A percentile compares a stretch with the other conserved stretches of the same genome.
These are phyloP conservation scores for Lasioglossum lativentre DNA, from an alignment of 2,888 invertebrate species.

Conservation along the genomic window DNA sequence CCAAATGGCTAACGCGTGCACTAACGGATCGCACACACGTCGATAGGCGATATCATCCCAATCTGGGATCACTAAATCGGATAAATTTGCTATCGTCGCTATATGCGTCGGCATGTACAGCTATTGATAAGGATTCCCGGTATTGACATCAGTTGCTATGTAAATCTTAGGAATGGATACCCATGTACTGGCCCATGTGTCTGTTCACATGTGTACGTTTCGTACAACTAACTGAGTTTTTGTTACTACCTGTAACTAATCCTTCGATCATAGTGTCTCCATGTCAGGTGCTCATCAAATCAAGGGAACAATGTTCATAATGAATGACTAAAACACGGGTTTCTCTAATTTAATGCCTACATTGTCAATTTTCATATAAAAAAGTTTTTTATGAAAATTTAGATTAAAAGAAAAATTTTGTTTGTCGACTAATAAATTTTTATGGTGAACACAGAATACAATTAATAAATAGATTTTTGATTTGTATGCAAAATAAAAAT, in stretches of 20 bases:
- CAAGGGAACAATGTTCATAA: neutral
- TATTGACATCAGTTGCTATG: neutral
- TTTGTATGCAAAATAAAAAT: neutral
- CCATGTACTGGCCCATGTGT: neutral
- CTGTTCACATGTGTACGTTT: neutral
- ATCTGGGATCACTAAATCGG: constrained; percentile 30
- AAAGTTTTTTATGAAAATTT: too few relatives aligned
- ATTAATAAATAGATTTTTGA: neutral
- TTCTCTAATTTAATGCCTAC: neutral
- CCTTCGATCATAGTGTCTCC: neutral
- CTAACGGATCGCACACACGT: constrained; percentile 20
- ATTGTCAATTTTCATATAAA: neutral
- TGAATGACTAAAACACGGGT: neutral
- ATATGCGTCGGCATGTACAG: neutral
- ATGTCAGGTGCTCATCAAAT: neutral
- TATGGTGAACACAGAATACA: neutral
- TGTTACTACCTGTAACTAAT: neutral
- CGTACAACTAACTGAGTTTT: neutral
- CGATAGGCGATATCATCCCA: constrained; percentile 14
- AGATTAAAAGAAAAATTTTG: neutral
- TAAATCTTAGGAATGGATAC: neutral
- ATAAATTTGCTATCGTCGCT: constrained; percentile 30
- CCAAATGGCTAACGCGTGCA: constrained; percentile 21
- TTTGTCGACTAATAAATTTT: neutral
- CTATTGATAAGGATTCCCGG: neutral